A percentile compares a stretch with the other conserved stretches of the same genome.
Evolutionary conservation across 1,140 invertebrate species (phyloP).

Genomic region (Teleopsis dalmanni): DNA sequence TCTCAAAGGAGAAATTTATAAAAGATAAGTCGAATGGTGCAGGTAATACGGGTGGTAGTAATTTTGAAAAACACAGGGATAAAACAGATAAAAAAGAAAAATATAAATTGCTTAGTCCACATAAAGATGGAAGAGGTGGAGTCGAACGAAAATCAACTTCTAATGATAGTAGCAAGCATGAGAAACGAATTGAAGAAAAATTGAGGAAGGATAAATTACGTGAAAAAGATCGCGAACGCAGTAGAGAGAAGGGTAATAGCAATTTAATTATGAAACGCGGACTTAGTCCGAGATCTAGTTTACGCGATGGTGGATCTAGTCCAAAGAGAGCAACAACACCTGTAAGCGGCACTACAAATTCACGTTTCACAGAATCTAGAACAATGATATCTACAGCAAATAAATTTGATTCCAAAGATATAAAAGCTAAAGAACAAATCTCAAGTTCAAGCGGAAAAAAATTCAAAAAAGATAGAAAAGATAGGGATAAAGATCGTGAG

Average conservation of each 20-base stretch:
- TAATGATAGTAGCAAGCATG: constrained; percentile 51
- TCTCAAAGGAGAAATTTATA: constrained; percentile 25
- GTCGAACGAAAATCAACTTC: constrained; percentile 47
- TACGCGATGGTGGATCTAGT: constrained; percentile 11
- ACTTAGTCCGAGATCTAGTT: constrained; percentile 47
- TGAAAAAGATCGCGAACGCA: constrained; percentile 54
- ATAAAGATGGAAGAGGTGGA: constrained; percentile 46
- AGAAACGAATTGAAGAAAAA: constrained; percentile 56
- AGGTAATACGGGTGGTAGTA: background rate
- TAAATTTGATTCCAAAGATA: constrained; percentile 8
- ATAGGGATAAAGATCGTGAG: constrained; percentile 16
- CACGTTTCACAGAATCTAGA: constrained; percentile 5
- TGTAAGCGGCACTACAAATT: too few species aligned
- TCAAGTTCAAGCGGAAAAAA: constrained; percentile 48
- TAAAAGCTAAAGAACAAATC: constrained; percentile 7
- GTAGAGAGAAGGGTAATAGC: constrained; percentile 49
- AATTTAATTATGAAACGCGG: constrained; percentile 50
- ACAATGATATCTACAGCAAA: constrained; percentile 8
- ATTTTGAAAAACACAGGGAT: constrained; percentile 34
- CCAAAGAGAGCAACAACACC: constrained; percentile 18
- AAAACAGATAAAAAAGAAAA: constrained; percentile 58
- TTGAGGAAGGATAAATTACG: constrained; percentile 55
- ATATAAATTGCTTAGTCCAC: constrained; percentile 49
- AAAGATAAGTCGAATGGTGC: constrained; percentile 35
- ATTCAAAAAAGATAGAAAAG: constrained; percentile 46